Conservation (phyloP, 2,888 invertebrate species). For the Leptarthrus brevirostris region DNA sequence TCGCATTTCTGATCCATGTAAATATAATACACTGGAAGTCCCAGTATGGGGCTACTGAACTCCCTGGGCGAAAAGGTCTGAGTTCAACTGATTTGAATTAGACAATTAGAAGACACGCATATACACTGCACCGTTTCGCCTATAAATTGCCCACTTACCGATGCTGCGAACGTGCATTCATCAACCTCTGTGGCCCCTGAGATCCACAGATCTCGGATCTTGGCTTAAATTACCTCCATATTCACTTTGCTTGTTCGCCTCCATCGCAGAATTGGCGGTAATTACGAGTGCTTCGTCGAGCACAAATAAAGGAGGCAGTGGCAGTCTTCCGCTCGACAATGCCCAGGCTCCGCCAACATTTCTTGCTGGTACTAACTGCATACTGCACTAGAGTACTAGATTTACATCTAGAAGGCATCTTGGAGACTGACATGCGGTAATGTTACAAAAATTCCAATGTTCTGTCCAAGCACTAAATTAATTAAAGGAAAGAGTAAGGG, state of each 20-base stretch:
- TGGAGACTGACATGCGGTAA: constrained; percentile 14
- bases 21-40: constrained; percentile 3
- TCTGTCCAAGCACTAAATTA: constrained; percentile 40
- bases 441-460: constrained; percentile 42
- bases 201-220: constrained; percentile 36
- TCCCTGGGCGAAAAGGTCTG: constrained; percentile 33
- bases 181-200: constrained; percentile 42
- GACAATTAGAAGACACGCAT: constrained; percentile 45
- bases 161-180: constrained; percentile 46
- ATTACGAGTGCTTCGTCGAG: constrained; percentile 39
- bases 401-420: constrained; percentile 31
- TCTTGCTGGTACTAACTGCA: background rate
- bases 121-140: constrained; percentile 36
- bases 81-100: constrained; percentile 46
- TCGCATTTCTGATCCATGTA: too few relatives aligned
- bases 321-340: constrained; percentile 34
- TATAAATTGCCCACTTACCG: constrained; percentile 45
- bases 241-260: constrained; percentile 40
- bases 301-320: background rate
- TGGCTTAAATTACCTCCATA: constrained; percentile 43
- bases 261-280: constrained; percentile 43
- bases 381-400: background rate
- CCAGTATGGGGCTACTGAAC: constrained; percentile 33
- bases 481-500: constrained; percentile 11
- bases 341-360: background rate